phyloP scores from a whole-genome alignment of 2,888 invertebrate genomes.

The Lepidochrysops patricia region DNA sequence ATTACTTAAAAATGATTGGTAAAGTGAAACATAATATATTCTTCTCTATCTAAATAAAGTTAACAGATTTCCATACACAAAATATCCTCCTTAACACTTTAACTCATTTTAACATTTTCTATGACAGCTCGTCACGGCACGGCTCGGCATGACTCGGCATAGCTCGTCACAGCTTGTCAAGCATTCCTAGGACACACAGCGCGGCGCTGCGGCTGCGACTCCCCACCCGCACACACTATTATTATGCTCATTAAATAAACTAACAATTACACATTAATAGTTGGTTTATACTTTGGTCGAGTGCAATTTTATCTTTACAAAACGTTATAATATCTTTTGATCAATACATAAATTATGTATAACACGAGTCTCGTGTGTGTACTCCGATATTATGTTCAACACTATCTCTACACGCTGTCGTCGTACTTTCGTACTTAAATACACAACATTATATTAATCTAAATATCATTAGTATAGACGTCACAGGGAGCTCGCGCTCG shows the following conservation, averaged over 20 bases:
- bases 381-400: background rate
- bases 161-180: too few species aligned
- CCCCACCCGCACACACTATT: background rate
- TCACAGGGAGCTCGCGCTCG: constrained; percentile 27
- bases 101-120: too few species aligned
- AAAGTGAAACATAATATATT: too few species aligned
- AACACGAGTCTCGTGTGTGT: background rate
- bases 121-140: too few species aligned
- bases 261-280: background rate
- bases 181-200: too few species aligned
- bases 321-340: background rate
- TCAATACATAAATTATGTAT: background rate
- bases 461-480: background rate
- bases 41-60: too few species aligned
- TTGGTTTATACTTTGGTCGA: constrained; percentile 1
- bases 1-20: background rate
- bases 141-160: too few species aligned
- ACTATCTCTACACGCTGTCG: background rate
- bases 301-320: background rate
- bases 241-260: background rate
- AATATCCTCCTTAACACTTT: too few species aligned
- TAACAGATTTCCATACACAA: too few species aligned
- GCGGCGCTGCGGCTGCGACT: background rate
- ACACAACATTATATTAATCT: background rate
- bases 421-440: background rate